phyloP scores from a whole-genome alignment of 2,113 vertebrate species.

The Gasterosteus aculeatus region DNA sequence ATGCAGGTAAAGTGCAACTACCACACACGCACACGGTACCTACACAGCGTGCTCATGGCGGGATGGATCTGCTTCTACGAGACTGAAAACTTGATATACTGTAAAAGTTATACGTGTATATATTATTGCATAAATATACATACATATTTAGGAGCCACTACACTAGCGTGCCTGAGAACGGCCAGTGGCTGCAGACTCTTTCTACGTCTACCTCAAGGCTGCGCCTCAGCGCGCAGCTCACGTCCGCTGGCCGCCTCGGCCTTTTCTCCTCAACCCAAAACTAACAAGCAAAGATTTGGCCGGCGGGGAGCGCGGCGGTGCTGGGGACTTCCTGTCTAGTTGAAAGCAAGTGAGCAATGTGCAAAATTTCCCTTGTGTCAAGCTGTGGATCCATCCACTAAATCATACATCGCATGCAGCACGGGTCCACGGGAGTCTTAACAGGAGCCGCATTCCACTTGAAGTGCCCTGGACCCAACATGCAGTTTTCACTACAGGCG shows the following conservation, averaged over 20 bases:
- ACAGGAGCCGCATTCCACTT: constrained; percentile 36
- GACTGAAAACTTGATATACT: no score
- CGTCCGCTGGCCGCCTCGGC: constrained; percentile 59
- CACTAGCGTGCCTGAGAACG: no score
- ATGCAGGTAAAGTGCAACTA: no score
- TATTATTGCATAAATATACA: no score
- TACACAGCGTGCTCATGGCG: no score
- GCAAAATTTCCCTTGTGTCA: constrained; percentile 64
- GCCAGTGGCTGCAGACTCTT: no score
- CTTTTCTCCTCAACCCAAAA: constrained; percentile 64
- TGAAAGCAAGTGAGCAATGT: constrained; percentile 64
- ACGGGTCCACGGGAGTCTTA: constrained; percentile 44
- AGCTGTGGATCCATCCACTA: constrained; percentile 33
- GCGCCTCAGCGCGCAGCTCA: constrained; percentile 51
- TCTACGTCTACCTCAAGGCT: not conserved
- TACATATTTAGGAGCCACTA: no score
- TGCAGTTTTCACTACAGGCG: constrained; percentile 49
- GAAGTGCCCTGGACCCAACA: constrained; percentile 49
- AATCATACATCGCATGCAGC: constrained; percentile 63
- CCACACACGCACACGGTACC: no score
- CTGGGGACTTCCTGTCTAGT: constrained; percentile 62
- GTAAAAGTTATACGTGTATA: no score
- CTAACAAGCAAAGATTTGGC: constrained; percentile 76
- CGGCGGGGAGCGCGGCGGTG: constrained; percentile 37
- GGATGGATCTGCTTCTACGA: no score